Evolutionary conservation across 2,888 invertebrate genomes (phyloP), one percentile per base, ranked within the genome.

Genomic region (Cloeon dipterum): DNA sequence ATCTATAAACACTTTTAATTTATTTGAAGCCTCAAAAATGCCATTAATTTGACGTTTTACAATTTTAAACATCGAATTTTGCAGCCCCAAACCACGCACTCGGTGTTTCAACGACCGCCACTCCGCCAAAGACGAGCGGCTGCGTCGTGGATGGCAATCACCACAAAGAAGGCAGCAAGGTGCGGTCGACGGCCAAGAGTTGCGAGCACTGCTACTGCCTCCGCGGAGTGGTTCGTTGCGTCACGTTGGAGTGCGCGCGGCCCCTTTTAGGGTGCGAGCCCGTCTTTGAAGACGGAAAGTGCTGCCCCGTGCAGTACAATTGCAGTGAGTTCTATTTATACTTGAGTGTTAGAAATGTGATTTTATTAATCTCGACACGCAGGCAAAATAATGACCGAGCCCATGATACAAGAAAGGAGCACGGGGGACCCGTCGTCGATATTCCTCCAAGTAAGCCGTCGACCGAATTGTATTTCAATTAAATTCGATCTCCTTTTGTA

Each of bases 171-270:
- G 83, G 82, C 1, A 73, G 74, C 44, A 67, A 72, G 56, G 67
- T 75, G n/a, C 53, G 61, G 26, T 45, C 43, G 4, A 39, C 46
- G 32, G 43, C 41, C 19, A 36, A 40, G 26, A 38, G 66, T 39
- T 85, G 83, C 53, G 73, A 77, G 49, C 73, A 74, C 43, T 85
- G 83, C 53, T 83, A 77, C 56, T 83, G 83, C 50, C 65, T 82
- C 45, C 66, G 70, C 46, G 78, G 79, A 0, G 56, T 65, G 1
- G 64, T 77, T 33, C 65, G 71, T 32, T 86, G 85, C 54, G 74
- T 75, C 43, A 72, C 74, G 4, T 62, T 79, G 40, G 67, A 73
- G 16, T 85, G 83, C 49, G 71, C 79, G 2, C 74, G 77, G 2
- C 66, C 76, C 0, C 46, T 51, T 23, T 61, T 79, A 40, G 78